Conservation (phyloP, 2,888 invertebrate species). For the Acanthosoma haemorrhoidale region DNA sequence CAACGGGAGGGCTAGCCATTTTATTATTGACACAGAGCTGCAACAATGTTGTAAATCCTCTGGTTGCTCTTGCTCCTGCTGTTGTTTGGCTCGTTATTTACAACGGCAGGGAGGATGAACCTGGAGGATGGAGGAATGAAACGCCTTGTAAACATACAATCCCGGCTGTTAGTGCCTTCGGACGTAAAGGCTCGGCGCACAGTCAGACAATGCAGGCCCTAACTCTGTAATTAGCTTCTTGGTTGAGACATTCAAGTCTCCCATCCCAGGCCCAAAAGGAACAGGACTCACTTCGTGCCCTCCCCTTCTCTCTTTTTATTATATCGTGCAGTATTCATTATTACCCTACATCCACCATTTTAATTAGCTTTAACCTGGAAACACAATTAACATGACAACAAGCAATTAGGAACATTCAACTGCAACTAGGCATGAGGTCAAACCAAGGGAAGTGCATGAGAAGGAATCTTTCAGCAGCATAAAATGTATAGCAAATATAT, state of each 20-base stretch:
- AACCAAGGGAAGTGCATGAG: too few species aligned
- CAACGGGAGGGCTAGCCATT: not conserved
- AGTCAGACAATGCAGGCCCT: not conserved
- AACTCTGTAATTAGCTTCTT: not conserved
- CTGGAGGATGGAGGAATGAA: not conserved
- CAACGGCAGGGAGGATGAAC: not conserved
- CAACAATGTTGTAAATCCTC: conserved; percentile 20
- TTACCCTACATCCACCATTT: too few species aligned
- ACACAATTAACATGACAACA: too few species aligned
- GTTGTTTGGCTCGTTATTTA: not conserved
- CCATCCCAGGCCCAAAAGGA: too few species aligned
- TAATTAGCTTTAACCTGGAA: too few species aligned
- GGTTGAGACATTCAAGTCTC: not conserved
- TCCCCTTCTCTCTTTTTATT: not conserved
- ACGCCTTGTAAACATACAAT: not conserved
- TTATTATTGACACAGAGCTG: conserved; percentile 17
- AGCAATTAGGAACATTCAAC: too few species aligned
- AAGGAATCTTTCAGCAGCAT: too few species aligned
- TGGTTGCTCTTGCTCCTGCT: not conserved
- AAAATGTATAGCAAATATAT: too few species aligned
- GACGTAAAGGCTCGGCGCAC: not conserved
- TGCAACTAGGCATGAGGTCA: too few species aligned
- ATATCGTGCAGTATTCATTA: too few species aligned
- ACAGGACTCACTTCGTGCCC: too few species aligned
- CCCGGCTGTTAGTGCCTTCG: not conserved